Evolutionary conservation across 2,113 vertebrate genomes (phyloP), one percentile per base, ranked within the genome.

Genomic region (Scolopax mira): DNA sequence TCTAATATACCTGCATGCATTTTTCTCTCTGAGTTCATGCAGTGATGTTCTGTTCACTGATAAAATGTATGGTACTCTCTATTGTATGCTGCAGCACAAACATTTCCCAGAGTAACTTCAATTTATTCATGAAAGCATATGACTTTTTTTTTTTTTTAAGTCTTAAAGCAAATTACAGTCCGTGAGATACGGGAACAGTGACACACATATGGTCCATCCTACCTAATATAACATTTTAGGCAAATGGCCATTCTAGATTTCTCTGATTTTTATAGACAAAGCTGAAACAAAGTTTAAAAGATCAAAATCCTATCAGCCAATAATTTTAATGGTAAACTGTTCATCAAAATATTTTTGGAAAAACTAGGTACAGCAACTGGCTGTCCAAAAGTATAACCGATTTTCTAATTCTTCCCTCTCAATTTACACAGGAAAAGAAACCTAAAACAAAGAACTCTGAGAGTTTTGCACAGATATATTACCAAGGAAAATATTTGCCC

Each of bases 101-200:
- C 12, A 52, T n/a, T 87, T 90, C 64, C 42, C 30, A 57, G 44
- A 62, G 33, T 49, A 82, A 67, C 87, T 90, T 79, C 27, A 39
- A 71, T 55, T 72, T 79, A 69, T 49, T 79, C 75, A 69, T 61
- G n/a, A 73, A 91, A 81, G n/a, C n/a, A 71, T 67, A 58, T 62
- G 54, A 90, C 39, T 52, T 85, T 82, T 41, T 85, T 82, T 85
- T 82, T 92, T 1, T 79, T 91, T 73, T 27, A 58, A 87, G 51
- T 69, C 70, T 89, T 75, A 60, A 14, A 85, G 52, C 22, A 89
- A 81, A 85, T 84, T 88, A 74, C 79, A 89, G n/a, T 19, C 70
- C 71, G 25, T 85, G 55, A 89, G 30, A 85, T 39, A 85, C 4
- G 9, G 74, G 42, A 88, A 79, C 28, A 75, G 18, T 64, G 48